Base-by-base conservation (phyloP, 2,113 vertebrate genomes). In the Pionites leucogaster region DNA sequence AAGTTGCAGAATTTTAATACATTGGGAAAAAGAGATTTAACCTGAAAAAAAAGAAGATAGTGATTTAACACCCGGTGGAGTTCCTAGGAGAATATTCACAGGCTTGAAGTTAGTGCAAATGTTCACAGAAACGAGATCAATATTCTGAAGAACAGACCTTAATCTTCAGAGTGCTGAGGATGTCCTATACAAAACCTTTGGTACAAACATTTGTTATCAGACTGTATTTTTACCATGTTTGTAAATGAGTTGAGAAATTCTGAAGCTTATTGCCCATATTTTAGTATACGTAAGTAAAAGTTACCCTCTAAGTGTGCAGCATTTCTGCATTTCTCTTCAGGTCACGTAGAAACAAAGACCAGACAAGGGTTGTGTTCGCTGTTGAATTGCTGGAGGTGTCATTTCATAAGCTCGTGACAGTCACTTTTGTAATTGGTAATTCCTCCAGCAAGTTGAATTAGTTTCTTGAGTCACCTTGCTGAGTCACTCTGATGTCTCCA, bases 381-480 rank as follows among this genome's bases (percentile, higher is more conserved):
- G 27, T 14, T 37, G 25, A 60, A 12, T 11, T 37, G 77, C 47
- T 71, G 52, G 59, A 44, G 82, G 13, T 49, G 70, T 12, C 29
- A 33, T 44, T 57, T 53, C 20, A 13, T 25, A 27, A 50, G 74
- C 35, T 91, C 9, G 1, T 63, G 72, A 79, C 79, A 52, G 46
- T 19, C 24, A 20, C 28, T 63, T 79, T 39, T 29, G 49, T 44
- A 68, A 68, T 37, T 68, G 35, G 47, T 28, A n/a, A 57, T 37
- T 80, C 74, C 62, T 80, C 52, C 41, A n/a, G 62, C 59, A 55
- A 65, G 60, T 13, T 29, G 9, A 67, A 53, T 86, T 60, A 17
- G 28, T 91, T 49, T 39, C 65, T 41, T 86, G 82, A 82, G 71
- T 91, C 77, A 53, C 83, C 52, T 82, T 37, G n/a, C 52, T 93